Evolutionary conservation across 2,113 vertebrate genomes (phyloP), one percentile per base, ranked within the genome.

Genomic region (Calidris pygmaea): DNA sequence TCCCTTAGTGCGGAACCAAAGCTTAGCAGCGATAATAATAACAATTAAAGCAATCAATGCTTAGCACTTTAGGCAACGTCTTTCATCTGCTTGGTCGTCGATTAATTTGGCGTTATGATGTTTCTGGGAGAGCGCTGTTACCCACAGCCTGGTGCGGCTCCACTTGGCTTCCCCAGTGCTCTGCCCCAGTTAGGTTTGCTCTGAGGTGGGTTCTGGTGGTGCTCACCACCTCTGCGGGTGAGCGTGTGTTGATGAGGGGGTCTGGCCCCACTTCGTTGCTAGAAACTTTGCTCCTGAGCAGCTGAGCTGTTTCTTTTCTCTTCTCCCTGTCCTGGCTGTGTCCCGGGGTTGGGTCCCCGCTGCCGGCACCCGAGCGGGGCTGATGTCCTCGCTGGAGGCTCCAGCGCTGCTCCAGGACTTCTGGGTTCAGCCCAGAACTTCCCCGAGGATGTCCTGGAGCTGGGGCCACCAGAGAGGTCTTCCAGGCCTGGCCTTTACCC

Each of bases 181-280:
- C 52, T 41, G 50, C 35, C 30, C 14, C 1, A 2, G 8, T 56
- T n/a, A 6, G 53, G 14, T 58, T 73, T 47, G 39, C 15, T 52
- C 39, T 62, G 0, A 0, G 14, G 3, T 2, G 5, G 23, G 39
- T 65, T 89, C 0, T 2, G 47, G 39, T 77, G 73, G n/a, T 65
- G 20, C 43, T 21, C 4, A 39, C 3, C 7, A 58, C n/a, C 60
- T 77, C 55, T 55, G 35, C 0, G 35, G 52, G 21, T n/a, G 76
- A 39, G 7, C 0, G 3, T 0, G 5, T 39, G 29, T 62, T 52
- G 39, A 10, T 22, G 4, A 37, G 32, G 10, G 24, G 26, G 20
- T 43, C 65, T 27, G 63, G 26, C 17, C 13, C 26, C 0, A 0
- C 4, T 32, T 65, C 18, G 68, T 35, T 59, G 66, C 58, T 62